Evolutionary conservation across 2,888 invertebrate species (phyloP), one percentile per base, ranked within the genome.

Genomic region (Scrobipalpa costella): DNA sequence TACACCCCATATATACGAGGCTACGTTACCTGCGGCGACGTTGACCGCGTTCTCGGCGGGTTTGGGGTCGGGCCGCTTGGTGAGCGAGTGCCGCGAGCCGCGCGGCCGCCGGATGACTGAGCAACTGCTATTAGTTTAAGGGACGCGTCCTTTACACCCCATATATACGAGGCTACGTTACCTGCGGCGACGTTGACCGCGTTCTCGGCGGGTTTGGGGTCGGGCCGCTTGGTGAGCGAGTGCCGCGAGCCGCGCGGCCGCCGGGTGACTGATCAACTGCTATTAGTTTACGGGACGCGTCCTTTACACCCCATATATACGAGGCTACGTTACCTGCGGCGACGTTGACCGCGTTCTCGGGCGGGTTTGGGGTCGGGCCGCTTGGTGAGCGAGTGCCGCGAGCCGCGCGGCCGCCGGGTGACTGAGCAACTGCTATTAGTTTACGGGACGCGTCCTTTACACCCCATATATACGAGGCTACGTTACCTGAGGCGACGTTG

Each of bases 171-270:
- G 6, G 17, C 6, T 7, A 17, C 7, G 47, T 62, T 68, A 84
- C 85, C 86, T 2, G 83, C 84, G 1, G 83, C 84, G 2, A 83
- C 72, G 1, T 81, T 80, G 40, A 57, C 69, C 3, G 83, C 77
- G 60, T 76, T 75, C n/a, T 78, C 79, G 0, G 73, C 69, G 38
- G 74, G 68, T 8, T 73, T 69, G 34, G 68, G 74, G 79, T 81
- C 70, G 80, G 90, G 70, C 77, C 93, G 73, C 2, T 83, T 74
- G 0, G 71, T n/a, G 33, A 66, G 17, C 0, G 73, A 67, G 72
- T 95, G 92, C 1, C 95, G 87, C 0, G 95, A 94, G 64, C 96
- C 96, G 61, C 96, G 92, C 59, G 96, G 96, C 57, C 96, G 92
- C 0, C n/a, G n/a, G n/a, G n/a, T n/a, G n/a, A n/a, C n/a, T n/a